Evolutionary conservation across 2,797 vertebrate genomes (phyloP), one percentile per base, ranked within the genome.

Genomic region (Steatocranus sp.): DNA sequence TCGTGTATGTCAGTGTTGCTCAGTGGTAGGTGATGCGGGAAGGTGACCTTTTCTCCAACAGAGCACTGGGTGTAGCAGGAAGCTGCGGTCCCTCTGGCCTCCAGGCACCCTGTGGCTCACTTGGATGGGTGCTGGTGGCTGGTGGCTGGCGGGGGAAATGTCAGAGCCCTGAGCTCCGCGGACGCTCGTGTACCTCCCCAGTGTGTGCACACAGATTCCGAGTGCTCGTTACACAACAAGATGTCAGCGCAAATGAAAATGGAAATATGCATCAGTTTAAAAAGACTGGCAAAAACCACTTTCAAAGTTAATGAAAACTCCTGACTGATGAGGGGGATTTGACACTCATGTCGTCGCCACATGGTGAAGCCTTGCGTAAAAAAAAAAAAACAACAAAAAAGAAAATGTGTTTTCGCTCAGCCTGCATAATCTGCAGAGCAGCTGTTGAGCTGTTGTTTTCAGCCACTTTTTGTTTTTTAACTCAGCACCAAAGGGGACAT

Each of bases 41-140:
- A 91, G 89, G 90, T 92, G 91, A 94, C 93, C 90, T 93, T 94
- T 93, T 20, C 89, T 75, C 79, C 51, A 77, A 73, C 84, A 81
- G 75, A 84, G 80, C 70, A 75, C 48, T 58, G 85, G 78, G 87
- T 84, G 88, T 41, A 85, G 80, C 85, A 84, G 88, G 89, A 91
- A 88, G 79, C 30, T 34, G 30, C 56, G 84, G 82, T 89, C 84
- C 83, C 61, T 87, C 56, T 48, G 86, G 90, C 88, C 89, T 91
- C 38, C 83, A 79, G 87, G 86, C 86, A 49, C 87, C 86, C 85
- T 81, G 63, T 43, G 85, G 91, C 58, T 89, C 73, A 32, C 61
- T 25, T 74, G 61, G 78, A 79, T 48, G 77, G 61, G 56, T 83
- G 51, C 61, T 81, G 25, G 34, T 41, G 68, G 51, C 61, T 81